Percentiles rank a stretch among this genome's conserved stretches.
Evolutionary conservation across 2,888 invertebrate species (phyloP).

Genomic region (Pristionchus japonicus): DNA sequence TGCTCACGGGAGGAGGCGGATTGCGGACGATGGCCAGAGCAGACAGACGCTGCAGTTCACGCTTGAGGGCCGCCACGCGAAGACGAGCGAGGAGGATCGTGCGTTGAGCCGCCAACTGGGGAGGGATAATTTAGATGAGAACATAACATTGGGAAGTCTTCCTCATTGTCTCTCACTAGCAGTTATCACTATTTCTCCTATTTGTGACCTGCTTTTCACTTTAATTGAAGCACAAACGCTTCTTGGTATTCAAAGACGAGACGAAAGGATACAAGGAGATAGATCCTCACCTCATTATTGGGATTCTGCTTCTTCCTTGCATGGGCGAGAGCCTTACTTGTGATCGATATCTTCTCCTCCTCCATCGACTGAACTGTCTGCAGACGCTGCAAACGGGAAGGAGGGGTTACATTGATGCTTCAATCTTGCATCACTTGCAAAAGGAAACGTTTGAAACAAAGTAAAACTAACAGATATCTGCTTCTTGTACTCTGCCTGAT

Average conservation of each 20-base stretch:
- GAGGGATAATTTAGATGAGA: not conserved
- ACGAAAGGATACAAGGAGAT: not conserved
- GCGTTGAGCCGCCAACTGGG: conserved; percentile 42
- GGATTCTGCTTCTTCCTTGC: conserved; percentile 47
- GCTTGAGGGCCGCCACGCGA: conserved; percentile 24
- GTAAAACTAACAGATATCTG: conserved; percentile 21
- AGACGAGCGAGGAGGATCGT: conserved; percentile 43
- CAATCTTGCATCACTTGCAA: too few relatives aligned
- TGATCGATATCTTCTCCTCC: conserved; percentile 43
- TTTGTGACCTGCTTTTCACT: too few relatives aligned
- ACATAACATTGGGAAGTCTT: too few relatives aligned
- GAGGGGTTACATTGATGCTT: too few relatives aligned
- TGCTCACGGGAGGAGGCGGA: conserved; percentile 44
- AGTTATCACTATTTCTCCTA: too few relatives aligned
- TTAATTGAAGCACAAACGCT: too few relatives aligned
- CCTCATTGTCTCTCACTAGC: too few relatives aligned
- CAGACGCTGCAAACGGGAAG: conserved; percentile 14
- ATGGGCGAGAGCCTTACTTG: conserved; percentile 14
- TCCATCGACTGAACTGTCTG: conserved; percentile 34
- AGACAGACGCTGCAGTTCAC: conserved; percentile 42
- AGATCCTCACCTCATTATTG: conserved; percentile 35
- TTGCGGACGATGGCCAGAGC: conserved; percentile 42
- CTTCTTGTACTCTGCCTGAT: conserved; percentile 30
- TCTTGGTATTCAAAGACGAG: too few relatives aligned
- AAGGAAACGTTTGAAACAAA: too few relatives aligned